Evolutionary conservation across 2,888 invertebrate species (phyloP), one percentile per base, ranked within the genome.

Genomic region (Halocaridina rubra): DNA sequence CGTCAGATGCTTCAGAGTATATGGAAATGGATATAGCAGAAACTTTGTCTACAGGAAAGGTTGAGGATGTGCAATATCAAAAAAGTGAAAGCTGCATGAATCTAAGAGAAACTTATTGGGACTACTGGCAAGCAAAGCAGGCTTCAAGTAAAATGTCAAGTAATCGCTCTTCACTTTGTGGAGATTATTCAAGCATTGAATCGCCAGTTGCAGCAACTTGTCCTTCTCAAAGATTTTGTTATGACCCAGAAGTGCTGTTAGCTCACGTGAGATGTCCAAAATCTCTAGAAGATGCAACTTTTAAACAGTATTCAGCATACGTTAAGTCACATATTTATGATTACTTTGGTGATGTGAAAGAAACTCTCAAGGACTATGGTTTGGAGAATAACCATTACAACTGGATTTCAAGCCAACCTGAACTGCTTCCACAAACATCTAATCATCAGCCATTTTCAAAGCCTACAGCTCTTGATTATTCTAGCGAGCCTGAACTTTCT

Each of bases 281-380:
- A 33, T 81, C 85, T n/a, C 85, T 85, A 3, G 81, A 85, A 64
- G 79, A 85, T 32, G 85, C 85, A 5, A 85, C 85, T 16, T 85
- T 85, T 59, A 85, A 67, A 64, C 81, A 85, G 30, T 85, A 85
- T 72, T 80, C 85, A 5, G 74, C 85, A 33, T 81, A 30, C 30
- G 64, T 85, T 22, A 77, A 81, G 77, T 78, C 81, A n/a, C 77
- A 75, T 27, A 81, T 81, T 32, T 74, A 78, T n/a, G 82, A 82
- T 32, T 77, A 78, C 72, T 39, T 78, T 19, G 82, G 46, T 16
- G 57, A 69, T 19, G 27, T 82, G 13, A 71, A 78, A 24, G 59
- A 78, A n/a, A 39, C 39, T n/a, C 39, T 78, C 13, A 71, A 39
- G 57, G 72, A 78, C 22, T 82, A 82, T 71, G 72, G 77, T n/a